Evolutionary conservation across 1,140 invertebrate species (phyloP).

Genomic region (Caenorhabditis briggsae): DNA sequence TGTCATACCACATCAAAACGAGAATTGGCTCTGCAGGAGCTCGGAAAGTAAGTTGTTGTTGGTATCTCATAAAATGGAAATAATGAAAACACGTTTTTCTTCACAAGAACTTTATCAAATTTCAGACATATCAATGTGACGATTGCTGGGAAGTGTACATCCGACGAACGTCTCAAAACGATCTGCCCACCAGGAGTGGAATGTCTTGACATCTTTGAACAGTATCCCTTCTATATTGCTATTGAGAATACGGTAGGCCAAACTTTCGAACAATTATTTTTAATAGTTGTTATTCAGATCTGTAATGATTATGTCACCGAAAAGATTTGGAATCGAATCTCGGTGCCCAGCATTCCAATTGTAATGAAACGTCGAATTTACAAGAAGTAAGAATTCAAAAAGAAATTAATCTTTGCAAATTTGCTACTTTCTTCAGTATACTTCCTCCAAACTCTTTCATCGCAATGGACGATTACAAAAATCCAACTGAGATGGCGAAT

Average conservation of each 20-base stretch:
- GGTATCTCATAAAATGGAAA: neutral
- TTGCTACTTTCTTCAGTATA: slow-evolving; percentile 51
- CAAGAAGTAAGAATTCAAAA: slow-evolving; percentile 31
- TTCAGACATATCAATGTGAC: slow-evolving; percentile 65
- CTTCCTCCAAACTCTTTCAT: slow-evolving; percentile 65
- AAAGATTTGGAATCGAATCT: slow-evolving; percentile 64
- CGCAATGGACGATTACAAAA: slow-evolving; percentile 65
- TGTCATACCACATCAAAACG: slow-evolving; percentile 61
- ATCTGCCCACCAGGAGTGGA: slow-evolving; percentile 53
- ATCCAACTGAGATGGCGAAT: slow-evolving; percentile 60
- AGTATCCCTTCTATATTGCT: slow-evolving; percentile 67
- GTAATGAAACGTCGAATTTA: slow-evolving; percentile 58
- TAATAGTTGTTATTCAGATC: slow-evolving; percentile 23
- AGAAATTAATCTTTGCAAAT: neutral
- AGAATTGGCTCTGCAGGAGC: slow-evolving; percentile 62
- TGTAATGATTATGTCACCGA: slow-evolving; percentile 68
- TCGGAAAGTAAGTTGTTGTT: slow-evolving; percentile 59
- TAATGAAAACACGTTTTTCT: too few species aligned
- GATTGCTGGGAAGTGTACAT: slow-evolving; percentile 62
- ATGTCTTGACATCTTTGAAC: slow-evolving; percentile 41
- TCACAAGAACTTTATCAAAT: neutral
- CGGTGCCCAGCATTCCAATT: slow-evolving; percentile 57
- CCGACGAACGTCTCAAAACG: neutral
- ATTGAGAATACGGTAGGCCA: slow-evolving; percentile 63
- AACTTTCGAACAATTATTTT: neutral